Base-by-base conservation (phyloP, 2,113 vertebrate genomes). In the Etia nguti region DNA sequence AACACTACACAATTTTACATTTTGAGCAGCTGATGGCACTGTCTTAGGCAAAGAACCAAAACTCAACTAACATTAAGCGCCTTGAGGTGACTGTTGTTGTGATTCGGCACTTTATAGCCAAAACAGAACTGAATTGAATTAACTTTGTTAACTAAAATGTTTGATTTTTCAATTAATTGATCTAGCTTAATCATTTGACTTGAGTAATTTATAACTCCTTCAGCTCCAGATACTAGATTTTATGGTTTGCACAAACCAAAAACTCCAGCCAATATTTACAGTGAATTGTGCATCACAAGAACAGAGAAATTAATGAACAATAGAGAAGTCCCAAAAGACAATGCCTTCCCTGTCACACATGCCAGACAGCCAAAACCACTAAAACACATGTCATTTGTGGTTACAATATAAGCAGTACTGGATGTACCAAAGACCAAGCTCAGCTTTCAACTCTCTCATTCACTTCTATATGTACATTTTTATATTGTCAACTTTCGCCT, bases 321-420 rank as follows among this genome's bases (percentile, higher is more conserved):
- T 36, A 79, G 65, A 9, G 24, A 83, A 62, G 18, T 84, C 86
- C 56, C 90, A 83, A 43, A 86, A 91, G 81, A 86, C 82, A 87
- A 86, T 31, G 79, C 20, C 82, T 86, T 54, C 57, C 82, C 68
- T 77, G 81, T 91, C 54, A 83, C 77, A 84, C n/a, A 68, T 84
- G 80, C 86, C 68, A 82, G 52, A 79, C 15, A 57, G 88, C 29
- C n/a, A 80, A 38, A 86, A 89, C 38, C 86, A 86, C 13, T 52
- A 81, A 62, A 86, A 41, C 59, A 79, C 65, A 55, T 84, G 46
- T 82, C 46, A 57, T 88, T 85, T 86, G 79, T 62, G 56, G 68
- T 79, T 81, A 22, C 22, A 91, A 92, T 77, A 83, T 54, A 84
- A 94, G 89, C 79, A 90, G 73, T n/a, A 38, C 18, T 77, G 46